Evolutionary conservation across 2,888 invertebrate species (phyloP).

Genomic region (Cephus pygmeus): DNA sequence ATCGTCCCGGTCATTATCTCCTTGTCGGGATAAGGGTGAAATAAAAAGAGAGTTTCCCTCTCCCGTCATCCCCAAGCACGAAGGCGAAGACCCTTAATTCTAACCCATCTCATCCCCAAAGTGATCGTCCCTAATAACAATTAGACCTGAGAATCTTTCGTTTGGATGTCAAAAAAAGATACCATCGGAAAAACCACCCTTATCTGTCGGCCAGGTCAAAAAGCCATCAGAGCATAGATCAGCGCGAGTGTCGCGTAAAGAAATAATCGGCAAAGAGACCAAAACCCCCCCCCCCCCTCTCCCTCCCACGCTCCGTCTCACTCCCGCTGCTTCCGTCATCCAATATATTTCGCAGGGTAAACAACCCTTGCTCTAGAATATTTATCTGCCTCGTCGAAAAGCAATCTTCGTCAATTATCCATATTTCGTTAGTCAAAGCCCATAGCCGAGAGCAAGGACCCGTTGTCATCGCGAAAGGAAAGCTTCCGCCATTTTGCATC

Average conservation of each 20-base stretch:
- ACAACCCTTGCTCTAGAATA: too few species aligned
- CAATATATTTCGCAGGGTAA: too few species aligned
- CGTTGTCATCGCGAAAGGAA: neutral
- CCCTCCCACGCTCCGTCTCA: too few species aligned
- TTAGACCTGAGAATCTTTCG: neutral
- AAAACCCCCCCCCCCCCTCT: too few species aligned
- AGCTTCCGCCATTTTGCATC: neutral
- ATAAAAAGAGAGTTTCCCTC: neutral
- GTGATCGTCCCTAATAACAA: neutral
- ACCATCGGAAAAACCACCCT: neutral
- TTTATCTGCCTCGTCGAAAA: neutral
- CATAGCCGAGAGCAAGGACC: neutral
- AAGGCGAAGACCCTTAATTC: neutral
- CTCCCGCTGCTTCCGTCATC: too few species aligned
- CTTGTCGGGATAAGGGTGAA: neutral
- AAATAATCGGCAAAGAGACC: neutral
- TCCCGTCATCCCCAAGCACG: neutral
- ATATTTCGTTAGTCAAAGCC: neutral
- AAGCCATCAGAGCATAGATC: neutral
- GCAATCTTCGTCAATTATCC: neutral
- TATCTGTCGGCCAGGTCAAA: neutral
- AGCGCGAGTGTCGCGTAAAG: neutral
- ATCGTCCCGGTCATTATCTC: neutral
- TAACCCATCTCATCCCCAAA: neutral
- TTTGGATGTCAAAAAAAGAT: neutral